These are phyloP conservation scores for Sarcophaga caerulescens DNA, from an alignment of 2,888 invertebrate species.

Conservation along the genomic window DNA sequence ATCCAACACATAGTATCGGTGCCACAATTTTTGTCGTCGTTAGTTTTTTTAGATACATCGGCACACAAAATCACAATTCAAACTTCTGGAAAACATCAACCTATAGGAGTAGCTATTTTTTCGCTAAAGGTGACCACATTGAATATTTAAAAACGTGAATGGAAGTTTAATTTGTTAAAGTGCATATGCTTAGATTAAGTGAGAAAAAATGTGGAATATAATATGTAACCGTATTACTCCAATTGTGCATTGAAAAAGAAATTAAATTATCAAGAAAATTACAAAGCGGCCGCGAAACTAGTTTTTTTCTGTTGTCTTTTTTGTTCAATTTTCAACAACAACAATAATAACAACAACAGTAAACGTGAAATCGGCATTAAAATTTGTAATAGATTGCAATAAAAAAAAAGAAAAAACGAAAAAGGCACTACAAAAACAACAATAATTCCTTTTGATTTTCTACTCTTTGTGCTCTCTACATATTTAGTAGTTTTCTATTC, in stretches of 20 bases:
- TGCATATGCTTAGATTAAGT: not conserved
- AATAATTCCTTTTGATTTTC: slow-evolving; percentile 38
- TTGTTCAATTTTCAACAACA: slow-evolving; percentile 44
- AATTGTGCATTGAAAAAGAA: slow-evolving; percentile 49
- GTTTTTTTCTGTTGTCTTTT: slow-evolving; percentile 69
- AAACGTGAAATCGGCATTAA: slow-evolving; percentile 68
- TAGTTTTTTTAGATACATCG: slow-evolving; percentile 54
- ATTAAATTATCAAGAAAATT: slow-evolving; percentile 38
- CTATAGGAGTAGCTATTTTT: slow-evolving; percentile 8
- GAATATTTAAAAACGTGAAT: not conserved
- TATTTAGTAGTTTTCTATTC: slow-evolving; percentile 46
- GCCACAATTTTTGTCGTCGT: slow-evolving; percentile 62
- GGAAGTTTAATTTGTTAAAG: not conserved
- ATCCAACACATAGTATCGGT: slow-evolving; percentile 45
- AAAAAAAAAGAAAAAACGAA: slow-evolving; percentile 1
- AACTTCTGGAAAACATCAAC: slow-evolving; percentile 39
- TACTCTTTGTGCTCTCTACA: slow-evolving; percentile 47
- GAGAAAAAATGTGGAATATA: not conserved
- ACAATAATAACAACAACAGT: slow-evolving; percentile 57
- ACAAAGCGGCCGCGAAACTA: slow-evolving; percentile 68
- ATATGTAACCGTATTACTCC: not conserved
- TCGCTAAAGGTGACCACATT: slow-evolving; percentile 29
- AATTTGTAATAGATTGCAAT: slow-evolving; percentile 71
- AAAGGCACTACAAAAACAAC: slow-evolving; percentile 48
- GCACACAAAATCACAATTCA: slow-evolving; percentile 42